phyloP scores from a whole-genome alignment of 2,888 invertebrate genomes.

The Drosophila testacea region DNA sequence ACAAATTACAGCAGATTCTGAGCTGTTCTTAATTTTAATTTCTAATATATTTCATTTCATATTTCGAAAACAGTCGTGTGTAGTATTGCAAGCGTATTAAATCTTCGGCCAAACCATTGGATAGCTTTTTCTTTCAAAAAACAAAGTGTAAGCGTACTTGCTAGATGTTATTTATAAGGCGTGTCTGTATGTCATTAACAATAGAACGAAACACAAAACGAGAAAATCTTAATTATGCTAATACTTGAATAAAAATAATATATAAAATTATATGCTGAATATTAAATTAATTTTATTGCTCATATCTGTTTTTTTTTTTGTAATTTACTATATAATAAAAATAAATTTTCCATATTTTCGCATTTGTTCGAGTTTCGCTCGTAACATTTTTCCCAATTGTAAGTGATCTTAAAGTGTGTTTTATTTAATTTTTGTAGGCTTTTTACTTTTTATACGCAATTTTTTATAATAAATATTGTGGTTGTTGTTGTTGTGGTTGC shows the following conservation, averaged over 20 bases:
- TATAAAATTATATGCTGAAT: conserved; percentile 27
- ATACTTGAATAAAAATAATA: conserved; percentile 13
- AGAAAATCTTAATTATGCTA: conserved; percentile 18
- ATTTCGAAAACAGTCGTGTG: background rate
- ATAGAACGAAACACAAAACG: conserved; percentile 18
- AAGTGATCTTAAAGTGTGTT: conserved; percentile 85
- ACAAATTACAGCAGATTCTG: background rate
- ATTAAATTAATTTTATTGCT: conserved; percentile 48
- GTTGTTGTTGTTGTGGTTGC: conserved; percentile 26
- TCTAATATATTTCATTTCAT: background rate
- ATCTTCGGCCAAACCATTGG: background rate
- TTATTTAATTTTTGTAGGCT: conserved; percentile 60
- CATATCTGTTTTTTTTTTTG: conserved; percentile 14
- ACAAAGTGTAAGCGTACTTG: conserved; percentile 16
- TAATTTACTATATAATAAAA: conserved; percentile 45
- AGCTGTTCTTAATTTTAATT: background rate
- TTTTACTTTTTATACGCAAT: conserved; percentile 40
- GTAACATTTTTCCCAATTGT: conserved; percentile 85
- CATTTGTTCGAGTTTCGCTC: conserved; percentile 48
- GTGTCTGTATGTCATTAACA: conserved; percentile 12
- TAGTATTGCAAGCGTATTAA: conserved; percentile 2
- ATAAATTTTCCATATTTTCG: conserved; percentile 54
- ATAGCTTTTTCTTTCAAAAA: conserved; percentile 10
- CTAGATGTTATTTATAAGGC: conserved; percentile 9
- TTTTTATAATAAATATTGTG: conserved; percentile 31